Base-by-base conservation (phyloP, 2,888 invertebrate genomes). In the Polylopha cassiicola region DNA sequence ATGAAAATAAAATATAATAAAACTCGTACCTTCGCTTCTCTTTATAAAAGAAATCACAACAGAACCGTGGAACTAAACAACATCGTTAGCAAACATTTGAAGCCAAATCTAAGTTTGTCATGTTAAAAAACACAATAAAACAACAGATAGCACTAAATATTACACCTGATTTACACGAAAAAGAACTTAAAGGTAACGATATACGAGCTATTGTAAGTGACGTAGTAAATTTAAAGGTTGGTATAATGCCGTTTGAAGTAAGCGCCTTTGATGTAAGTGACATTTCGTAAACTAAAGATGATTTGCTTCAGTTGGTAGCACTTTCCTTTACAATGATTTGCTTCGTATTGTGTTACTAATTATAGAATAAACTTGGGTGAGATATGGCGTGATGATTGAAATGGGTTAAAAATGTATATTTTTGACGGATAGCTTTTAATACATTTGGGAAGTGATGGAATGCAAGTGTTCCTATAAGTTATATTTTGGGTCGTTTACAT, bases 271-370 rank as follows among this genome's bases (percentile, higher is more conserved):
- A 84, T 79, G 68, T 74, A 62, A 65, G 68, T 73, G 77, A 75
- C 76, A 73, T 73, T 72, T 58, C 58, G 76, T 81, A 82, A 74
- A 76, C 81, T 72, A 66, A 65, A 59, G 63, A 76, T 77, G 80
- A 77, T 77, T 76, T 65, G 73, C 57, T 54, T 59, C 68, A 61
- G 55, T 64, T 51, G 67, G 73, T 55, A 58, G 71, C 74, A 66
- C 72, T 70, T 61, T 59, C 53, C 56, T 52, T 46, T 55, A 55
- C 53, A 49, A 65, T 63, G 70, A 77, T 61, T 61, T 53, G 58
- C 53, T 46, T 46, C 62, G 58, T 53, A 70, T 65, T 69, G 68
- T 65, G 57, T 44, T 18, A 55, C 73, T 79, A 80, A 77, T 74
- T 73, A 76, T 77, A 79, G 72, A 64, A 60, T 65, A 58, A 59